phyloP scores from a whole-genome alignment of 2,113 vertebrate genomes.

The Muntiacus reevesi region DNA sequence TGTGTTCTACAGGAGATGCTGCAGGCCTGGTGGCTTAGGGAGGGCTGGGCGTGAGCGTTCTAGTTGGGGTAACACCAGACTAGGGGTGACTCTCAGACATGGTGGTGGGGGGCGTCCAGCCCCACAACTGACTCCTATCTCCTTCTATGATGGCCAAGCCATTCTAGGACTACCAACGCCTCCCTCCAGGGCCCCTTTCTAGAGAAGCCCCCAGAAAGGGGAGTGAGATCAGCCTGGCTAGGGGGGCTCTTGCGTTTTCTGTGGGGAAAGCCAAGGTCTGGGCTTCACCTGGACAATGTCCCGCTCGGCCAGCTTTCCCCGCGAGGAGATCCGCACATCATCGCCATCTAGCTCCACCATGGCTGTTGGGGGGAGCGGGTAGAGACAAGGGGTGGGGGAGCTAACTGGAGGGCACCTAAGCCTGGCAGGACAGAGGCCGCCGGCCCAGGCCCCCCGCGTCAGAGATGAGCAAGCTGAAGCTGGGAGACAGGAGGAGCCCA shows the following conservation, averaged over 20 bases:
- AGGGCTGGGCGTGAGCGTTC: not conserved
- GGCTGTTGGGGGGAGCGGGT: conserved; percentile 74
- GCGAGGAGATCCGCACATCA: conserved; percentile 92
- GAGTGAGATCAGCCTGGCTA: not conserved
- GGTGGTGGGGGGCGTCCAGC: not conserved
- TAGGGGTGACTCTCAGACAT: not conserved
- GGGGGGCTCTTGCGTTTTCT: not conserved
- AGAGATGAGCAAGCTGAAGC: not conserved
- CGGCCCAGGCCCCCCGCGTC: not conserved
- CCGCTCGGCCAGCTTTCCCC: conserved; percentile 91
- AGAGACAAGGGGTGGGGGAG: fast-evolving
- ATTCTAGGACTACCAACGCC: not conserved
- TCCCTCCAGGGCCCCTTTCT: not conserved
- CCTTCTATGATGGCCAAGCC: not conserved
- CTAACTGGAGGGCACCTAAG: no score
- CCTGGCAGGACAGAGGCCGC: not conserved
- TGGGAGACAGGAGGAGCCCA: not conserved
- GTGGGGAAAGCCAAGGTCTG: not conserved
- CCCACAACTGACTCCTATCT: not conserved
- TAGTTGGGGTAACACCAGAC: no score
- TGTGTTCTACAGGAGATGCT: not conserved
- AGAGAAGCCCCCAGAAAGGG: not conserved
- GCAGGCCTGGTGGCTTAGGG: not conserved
- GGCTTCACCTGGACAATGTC: conserved; percentile 94
- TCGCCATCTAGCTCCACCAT: conserved; percentile 97